Evolutionary conservation across 37 sponge, comb jelly and placozoan genomes (phyloP).

Genomic region (Haliclona indistincta): DNA sequence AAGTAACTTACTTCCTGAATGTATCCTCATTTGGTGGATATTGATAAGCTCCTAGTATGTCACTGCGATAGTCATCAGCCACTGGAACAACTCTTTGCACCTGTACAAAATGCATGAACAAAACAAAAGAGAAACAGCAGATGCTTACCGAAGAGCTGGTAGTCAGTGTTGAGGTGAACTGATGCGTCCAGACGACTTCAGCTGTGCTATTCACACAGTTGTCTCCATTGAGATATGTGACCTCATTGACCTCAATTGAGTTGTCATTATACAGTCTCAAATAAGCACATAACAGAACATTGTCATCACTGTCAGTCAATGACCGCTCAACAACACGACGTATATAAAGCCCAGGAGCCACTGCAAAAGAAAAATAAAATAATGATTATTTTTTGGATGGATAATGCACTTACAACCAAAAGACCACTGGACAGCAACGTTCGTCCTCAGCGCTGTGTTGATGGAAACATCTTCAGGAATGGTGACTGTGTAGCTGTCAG

Average conservation of each 20-base stretch:
- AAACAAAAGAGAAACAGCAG: background rate
- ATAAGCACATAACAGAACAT: conserved; percentile 43
- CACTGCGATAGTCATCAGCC: conserved; percentile 75
- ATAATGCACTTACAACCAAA: background rate
- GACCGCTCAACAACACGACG: conserved; percentile 44
- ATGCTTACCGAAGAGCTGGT: conserved; percentile 3
- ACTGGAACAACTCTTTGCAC: conserved; percentile 37
- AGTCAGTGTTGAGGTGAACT: background rate
- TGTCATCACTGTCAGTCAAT: conserved; percentile 9
- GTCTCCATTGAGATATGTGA: conserved; percentile 61
- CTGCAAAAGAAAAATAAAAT: conserved; percentile 13
- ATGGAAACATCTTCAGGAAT: conserved; percentile 33
- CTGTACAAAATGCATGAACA: background rate
- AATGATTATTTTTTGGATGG: background rate
- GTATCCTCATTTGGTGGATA: conserved; percentile 50
- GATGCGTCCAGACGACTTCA: conserved; percentile 36
- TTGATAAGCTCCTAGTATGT: conserved; percentile 63
- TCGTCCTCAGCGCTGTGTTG: conserved; percentile 7
- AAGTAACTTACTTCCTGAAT: conserved; percentile 28
- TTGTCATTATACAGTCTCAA: conserved; percentile 8
- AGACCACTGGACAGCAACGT: conserved; percentile 34
- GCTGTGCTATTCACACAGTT: conserved; percentile 46
- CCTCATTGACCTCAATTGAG: conserved; percentile 10
- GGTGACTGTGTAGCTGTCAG: conserved; percentile 30
- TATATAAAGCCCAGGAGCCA: conserved; percentile 52